A percentile compares a stretch with the other conserved stretches of the same genome.
These are phyloP conservation scores for Progne subis DNA, from an alignment of 2,113 vertebrate genomes.

Conservation along the genomic window DNA sequence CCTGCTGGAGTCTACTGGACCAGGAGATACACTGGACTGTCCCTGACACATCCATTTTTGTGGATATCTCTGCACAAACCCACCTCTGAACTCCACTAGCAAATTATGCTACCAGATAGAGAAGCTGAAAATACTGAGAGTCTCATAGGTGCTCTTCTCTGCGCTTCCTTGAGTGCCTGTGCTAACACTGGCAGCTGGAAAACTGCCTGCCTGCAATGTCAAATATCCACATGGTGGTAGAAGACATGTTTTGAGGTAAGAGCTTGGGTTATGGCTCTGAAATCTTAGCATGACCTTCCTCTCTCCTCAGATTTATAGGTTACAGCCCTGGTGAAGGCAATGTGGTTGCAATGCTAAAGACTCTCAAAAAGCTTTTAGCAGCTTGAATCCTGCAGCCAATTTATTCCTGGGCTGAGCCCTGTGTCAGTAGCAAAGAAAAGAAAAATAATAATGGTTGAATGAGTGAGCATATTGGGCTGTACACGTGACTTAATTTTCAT, in stretches of 20 bases:
- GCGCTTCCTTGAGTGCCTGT: background rate
- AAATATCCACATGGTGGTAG: background rate
- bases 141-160: background rate
- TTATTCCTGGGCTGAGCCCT: background rate
- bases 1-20: background rate
- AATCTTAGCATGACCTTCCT: background rate
- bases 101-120: background rate
- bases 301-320: background rate
- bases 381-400: background rate
- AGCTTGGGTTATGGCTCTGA: background rate
- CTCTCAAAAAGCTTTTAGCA: constrained; percentile 11
- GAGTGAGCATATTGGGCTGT: constrained; percentile 8
- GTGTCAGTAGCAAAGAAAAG: background rate
- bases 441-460: background rate
- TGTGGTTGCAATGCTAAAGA: background rate
- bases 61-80: background rate
- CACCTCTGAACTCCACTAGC: background rate
- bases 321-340: background rate
- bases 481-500: constrained; percentile 40
- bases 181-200: background rate
- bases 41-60: background rate
- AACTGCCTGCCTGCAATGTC: background rate
- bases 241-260: background rate
- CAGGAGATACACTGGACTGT: background rate
- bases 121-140: background rate